Percentiles rank a stretch among this genome's conserved stretches.
Conservation (phyloP, 2,888 invertebrate genomes). For the Megamerina dolium region DNA sequence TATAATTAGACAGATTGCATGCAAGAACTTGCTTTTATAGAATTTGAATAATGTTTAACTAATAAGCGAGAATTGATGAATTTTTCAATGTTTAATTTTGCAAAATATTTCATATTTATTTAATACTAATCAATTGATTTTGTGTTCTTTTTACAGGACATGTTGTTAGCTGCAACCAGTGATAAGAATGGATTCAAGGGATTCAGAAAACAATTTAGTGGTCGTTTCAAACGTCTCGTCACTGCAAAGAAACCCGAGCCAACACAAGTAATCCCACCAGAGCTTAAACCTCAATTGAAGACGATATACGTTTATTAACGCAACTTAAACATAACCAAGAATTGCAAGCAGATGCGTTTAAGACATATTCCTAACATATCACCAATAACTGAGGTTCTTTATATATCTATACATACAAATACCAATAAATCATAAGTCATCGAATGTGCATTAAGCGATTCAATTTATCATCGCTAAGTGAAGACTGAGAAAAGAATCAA, state of each 20-base stretch:
- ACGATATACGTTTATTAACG: conserved; percentile 73
- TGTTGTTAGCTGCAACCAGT: conserved; percentile 62
- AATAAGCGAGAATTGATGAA: too few species aligned
- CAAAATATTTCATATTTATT: too few species aligned
- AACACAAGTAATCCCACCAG: conserved; percentile 78
- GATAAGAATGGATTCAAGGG: conserved; percentile 72
- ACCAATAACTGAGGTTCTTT: background rate
- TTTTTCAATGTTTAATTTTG: too few species aligned
- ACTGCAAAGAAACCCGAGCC: conserved; percentile 80
- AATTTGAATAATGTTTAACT: too few species aligned
- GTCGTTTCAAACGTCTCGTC: conserved; percentile 78
- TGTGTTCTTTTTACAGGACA: conserved; percentile 58
- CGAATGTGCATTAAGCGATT: too few species aligned
- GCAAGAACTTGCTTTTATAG: too few species aligned
- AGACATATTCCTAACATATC: background rate
- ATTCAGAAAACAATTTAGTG: conserved; percentile 78
- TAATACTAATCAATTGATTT: background rate
- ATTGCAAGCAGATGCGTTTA: background rate
- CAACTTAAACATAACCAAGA: too few species aligned
- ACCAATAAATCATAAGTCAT: too few species aligned
- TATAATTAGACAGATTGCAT: too few species aligned
- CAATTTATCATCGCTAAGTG: too few species aligned
- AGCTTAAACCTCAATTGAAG: conserved; percentile 80
- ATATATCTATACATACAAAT: too few species aligned
- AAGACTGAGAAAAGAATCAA: conserved; percentile 1